Base-by-base conservation (phyloP, 1,140 invertebrate species). In the Drosophila gunungcola region DNA sequence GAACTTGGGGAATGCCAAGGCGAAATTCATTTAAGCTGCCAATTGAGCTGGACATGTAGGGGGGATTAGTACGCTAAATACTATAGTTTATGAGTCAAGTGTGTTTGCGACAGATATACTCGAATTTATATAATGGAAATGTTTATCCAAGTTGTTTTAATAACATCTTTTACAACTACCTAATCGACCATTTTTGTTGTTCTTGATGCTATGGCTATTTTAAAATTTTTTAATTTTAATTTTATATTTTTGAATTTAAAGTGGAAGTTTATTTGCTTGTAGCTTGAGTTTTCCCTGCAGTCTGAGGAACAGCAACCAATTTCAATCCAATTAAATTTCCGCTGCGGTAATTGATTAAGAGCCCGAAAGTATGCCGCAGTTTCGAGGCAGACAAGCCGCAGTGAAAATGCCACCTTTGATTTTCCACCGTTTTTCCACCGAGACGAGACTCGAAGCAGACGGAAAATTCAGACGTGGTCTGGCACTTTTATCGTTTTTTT, bases 1-100 rank as follows among this genome's bases (percentile, higher is more conserved):
- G 74, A 78, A 70, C 73, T 78, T 78, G 74, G 56, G 75, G 75
- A 78, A 78, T 78, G 75, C 76, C 75, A 78, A 78, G 75, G 75
- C 75, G 9, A 78, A 78, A 78, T 64, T 51, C 65, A 78, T 78
- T 72, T 41, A 48, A 39, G 16, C 36, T 57, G 65, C 42, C 64
- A 70, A 70, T 72, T 70, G 42, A 70, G 41, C 29, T 49, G 64
- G 43, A 29, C 64, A 48, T 9, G 38, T 34, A 27, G 13, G 34
- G 34, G n/a, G 52, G 57, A 70, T 69, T 34, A 48, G 51, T 21
- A 4, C n/a, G n/a, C 42, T 48, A 69, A 68, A 48, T 51, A 39
- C 63, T 48, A 5, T 46, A n/a, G 13, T 49, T 70, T 69, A 41
- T 42, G 67, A 56, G 16, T 56, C 27, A 49, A 27, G 46, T 32